Evolutionary conservation across 1,140 invertebrate species (phyloP).

Genomic region (Cydia pomonella): DNA sequence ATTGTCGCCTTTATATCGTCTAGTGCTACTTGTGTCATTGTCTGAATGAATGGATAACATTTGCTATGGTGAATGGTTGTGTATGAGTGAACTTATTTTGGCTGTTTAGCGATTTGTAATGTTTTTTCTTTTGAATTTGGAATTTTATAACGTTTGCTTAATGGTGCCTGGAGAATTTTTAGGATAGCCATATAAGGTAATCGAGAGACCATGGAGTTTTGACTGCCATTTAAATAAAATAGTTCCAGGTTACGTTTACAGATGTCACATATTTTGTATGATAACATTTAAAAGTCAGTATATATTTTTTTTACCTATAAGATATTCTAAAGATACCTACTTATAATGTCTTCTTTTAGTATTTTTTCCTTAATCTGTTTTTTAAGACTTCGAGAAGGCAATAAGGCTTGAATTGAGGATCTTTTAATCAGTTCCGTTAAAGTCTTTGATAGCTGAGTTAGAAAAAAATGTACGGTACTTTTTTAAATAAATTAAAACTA

Average conservation of each 20-base stretch:
- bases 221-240: not conserved
- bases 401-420: too few relatives aligned
- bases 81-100: constrained; percentile 44
- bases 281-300: too few relatives aligned
- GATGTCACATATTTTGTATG: too few relatives aligned
- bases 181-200: not conserved
- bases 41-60: constrained; percentile 52
- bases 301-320: too few relatives aligned
- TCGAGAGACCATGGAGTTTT: not conserved
- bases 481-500: too few relatives aligned
- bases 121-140: constrained; percentile 42
- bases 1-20: constrained; percentile 49
- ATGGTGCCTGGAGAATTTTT: not conserved
- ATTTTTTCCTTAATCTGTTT: too few relatives aligned
- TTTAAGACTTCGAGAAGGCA: too few relatives aligned
- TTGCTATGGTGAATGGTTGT: constrained; percentile 60
- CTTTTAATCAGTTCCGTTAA: too few relatives aligned
- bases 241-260: not conserved
- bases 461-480: too few relatives aligned
- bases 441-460: too few relatives aligned
- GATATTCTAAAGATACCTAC: too few relatives aligned
- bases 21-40: constrained; percentile 51
- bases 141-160: constrained; percentile 15
- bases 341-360: too few relatives aligned
- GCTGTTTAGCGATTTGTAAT: constrained; percentile 24